Base-by-base conservation (phyloP, 1,140 invertebrate species). In the Hylaeus anthracinus region DNA sequence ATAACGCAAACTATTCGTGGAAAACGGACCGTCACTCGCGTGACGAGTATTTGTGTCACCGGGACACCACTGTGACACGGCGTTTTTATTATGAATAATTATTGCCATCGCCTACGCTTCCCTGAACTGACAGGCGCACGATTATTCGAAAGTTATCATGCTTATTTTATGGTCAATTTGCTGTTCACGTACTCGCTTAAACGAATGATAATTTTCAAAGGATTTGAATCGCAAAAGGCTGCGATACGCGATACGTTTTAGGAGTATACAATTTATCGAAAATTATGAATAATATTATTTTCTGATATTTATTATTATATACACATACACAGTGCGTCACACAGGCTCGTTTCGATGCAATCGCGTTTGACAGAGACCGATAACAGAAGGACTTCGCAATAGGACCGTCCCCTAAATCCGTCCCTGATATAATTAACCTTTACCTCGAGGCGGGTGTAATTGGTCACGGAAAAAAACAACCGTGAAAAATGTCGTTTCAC, bases 1-100 rank as follows among this genome's bases (percentile, higher is more conserved):
- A 55, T 73, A 79, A 73, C 26, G 37, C 3, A 26, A 12, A 72
- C 60, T 45, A 48, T 55, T 79, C 77, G 61, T 51, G 77, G 37
- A 73, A 79, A 79, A 72, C 73, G 77, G 41, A 73, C 43, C 65
- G 70, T 73, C 71, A 61, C 37, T 79, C 43, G 71, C 77, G 77
- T 79, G 77, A 79, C 70, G 61, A 37, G 77, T 64, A 79, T 79
- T 79, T 79, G 77, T 73, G 77, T 79, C 77, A 73, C 71, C 71
- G 37, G 77, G 61, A 79, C 71, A 53, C 51, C 75, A 55, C 51
- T 26, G 61, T 65, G 71, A 72, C 61, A 72, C 69, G 10, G 12
- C 43, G 51, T 73, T 79, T 79, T 58, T 65, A 73, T 58, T 51
- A 51, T 12, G 71, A 41, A 73, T 73, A 79, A 79, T 79, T 73